Evolutionary conservation across 2,797 vertebrate species (phyloP).

Genomic region (Peromyscus melanophrys): DNA sequence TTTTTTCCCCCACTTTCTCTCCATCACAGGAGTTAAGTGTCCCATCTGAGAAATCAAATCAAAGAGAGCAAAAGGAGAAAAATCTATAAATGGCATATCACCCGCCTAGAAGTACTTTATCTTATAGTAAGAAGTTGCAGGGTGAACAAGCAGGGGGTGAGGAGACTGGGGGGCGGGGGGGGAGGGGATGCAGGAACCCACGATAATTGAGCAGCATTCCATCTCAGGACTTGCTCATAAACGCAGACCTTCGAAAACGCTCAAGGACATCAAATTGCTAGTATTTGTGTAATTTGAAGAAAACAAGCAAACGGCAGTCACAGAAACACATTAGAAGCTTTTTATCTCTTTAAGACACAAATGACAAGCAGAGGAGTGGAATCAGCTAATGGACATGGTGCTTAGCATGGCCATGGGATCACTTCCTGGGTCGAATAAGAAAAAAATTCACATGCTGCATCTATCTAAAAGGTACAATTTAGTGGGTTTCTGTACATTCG

Average conservation of each 20-base stretch:
- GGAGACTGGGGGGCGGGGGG: too few relatives aligned
- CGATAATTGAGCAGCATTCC: neutral
- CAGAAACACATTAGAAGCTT: conserved; percentile 22
- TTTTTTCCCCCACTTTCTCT: conserved; percentile 1
- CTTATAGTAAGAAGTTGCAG: conserved; percentile 60
- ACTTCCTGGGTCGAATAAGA: neutral
- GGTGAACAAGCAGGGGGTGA: neutral
- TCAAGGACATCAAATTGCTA: neutral
- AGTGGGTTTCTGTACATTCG: neutral
- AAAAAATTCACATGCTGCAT: neutral
- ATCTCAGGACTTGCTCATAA: neutral
- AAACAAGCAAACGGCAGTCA: conserved; percentile 16
- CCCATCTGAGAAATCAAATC: conserved; percentile 49
- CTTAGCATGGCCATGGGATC: neutral
- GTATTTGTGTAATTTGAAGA: conserved; percentile 7
- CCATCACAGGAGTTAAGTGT: neutral
- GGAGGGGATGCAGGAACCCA: neutral
- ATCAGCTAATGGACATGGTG: neutral
- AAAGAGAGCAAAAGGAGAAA: conserved; percentile 38
- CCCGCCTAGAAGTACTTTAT: conserved; percentile 55
- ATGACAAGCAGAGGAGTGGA: neutral
- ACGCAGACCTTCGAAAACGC: conserved; percentile 4
- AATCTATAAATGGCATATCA: conserved; percentile 42
- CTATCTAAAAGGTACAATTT: neutral
- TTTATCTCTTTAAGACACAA: conserved; percentile 18